These are phyloP conservation scores for Folsomia candida DNA, from an alignment of 2,888 invertebrate species.

Conservation along the genomic window DNA sequence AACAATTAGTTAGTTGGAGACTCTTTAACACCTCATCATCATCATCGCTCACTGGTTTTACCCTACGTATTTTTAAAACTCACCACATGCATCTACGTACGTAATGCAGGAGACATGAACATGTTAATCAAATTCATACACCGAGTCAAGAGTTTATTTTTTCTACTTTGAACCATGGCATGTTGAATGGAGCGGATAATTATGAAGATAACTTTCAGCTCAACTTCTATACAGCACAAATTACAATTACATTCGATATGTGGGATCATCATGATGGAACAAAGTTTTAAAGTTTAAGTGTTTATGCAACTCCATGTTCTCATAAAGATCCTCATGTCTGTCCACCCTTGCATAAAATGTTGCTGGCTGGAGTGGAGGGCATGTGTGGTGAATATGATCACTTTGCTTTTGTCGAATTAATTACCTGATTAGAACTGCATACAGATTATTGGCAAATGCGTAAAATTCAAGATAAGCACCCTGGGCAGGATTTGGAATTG, in stretches of 20 bases:
- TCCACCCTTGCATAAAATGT: neutral
- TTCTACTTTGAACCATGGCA: neutral
- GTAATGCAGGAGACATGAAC: too few species aligned
- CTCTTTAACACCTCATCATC: neutral
- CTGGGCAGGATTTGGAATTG: neutral
- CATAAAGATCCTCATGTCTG: neutral
- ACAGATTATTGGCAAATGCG: neutral
- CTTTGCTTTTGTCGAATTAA: neutral
- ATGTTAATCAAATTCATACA: too few species aligned
- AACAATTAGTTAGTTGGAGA: neutral
- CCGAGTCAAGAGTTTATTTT: neutral
- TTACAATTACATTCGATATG: neutral
- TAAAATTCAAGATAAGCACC: neutral
- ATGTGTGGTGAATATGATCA: neutral
- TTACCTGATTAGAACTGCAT: neutral
- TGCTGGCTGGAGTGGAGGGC: neutral
- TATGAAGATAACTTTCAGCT: neutral
- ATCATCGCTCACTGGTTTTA: neutral
- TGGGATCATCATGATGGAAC: neutral
- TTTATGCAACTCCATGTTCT: neutral
- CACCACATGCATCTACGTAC: too few species aligned
- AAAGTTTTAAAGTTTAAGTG: neutral
- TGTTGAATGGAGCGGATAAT: neutral
- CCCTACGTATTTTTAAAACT: too few species aligned
- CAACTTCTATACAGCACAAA: too few species aligned